Evolutionary conservation across 2,888 invertebrate genomes (phyloP).

Genomic region (Lasioglossum zephyrum): DNA sequence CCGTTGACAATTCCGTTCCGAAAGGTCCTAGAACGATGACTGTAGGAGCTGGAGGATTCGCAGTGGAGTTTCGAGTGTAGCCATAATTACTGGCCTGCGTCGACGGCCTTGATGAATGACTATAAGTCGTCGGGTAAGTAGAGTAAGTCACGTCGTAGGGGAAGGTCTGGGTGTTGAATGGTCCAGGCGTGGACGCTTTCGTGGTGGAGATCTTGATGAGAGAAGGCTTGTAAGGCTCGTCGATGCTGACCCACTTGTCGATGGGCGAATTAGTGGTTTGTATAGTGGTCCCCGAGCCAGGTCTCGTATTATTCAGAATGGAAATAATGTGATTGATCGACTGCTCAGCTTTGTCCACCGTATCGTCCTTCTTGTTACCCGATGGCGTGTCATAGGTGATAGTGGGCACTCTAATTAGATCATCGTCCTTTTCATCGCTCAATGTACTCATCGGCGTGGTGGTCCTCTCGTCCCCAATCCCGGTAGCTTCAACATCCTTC

Average conservation of each 20-base stretch:
- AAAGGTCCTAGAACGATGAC: constrained; percentile 87
- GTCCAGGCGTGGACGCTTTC: constrained; percentile 61
- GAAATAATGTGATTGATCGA: constrained; percentile 85
- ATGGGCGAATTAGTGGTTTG: constrained; percentile 72
- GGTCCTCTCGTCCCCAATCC: constrained; percentile 39
- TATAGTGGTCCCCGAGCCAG: constrained; percentile 71
- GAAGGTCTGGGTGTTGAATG: constrained; percentile 72
- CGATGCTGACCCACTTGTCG: constrained; percentile 80
- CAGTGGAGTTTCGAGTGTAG: constrained; percentile 78
- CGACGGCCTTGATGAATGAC: constrained; percentile 64
- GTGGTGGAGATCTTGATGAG: constrained; percentile 68
- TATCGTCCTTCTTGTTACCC: constrained; percentile 80
- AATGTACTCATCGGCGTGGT: constrained; percentile 78
- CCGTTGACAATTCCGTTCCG: constrained; percentile 78
- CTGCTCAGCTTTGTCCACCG: constrained; percentile 80
- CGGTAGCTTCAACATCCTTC: constrained; percentile 50
- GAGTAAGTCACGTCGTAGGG: constrained; percentile 71
- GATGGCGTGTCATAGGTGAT: constrained; percentile 79
- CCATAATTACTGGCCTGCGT: constrained; percentile 71
- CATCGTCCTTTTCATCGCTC: constrained; percentile 67
- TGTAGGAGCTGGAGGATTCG: constrained; percentile 86
- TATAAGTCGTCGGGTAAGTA: constrained; percentile 52
- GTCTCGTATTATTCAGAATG: constrained; percentile 83
- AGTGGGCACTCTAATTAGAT: constrained; percentile 82
- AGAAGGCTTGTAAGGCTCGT: constrained; percentile 81